Conservation (phyloP, 1,140 invertebrate genomes). For the Lepidurus arcticus region DNA sequence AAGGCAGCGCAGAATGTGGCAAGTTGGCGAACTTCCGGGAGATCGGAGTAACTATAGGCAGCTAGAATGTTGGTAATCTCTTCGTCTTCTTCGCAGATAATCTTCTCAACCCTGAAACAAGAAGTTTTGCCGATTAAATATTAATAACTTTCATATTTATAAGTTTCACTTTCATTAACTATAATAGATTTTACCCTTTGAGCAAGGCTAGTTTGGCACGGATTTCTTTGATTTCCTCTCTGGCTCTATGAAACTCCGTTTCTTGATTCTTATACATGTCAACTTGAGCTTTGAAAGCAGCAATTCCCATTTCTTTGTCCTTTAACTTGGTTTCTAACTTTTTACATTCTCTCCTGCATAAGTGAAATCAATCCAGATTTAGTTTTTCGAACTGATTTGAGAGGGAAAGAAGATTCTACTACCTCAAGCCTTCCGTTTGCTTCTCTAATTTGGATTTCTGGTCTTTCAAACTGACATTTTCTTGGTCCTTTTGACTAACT, state of each 20-base stretch:
- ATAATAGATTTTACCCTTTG: neutral
- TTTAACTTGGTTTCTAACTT: neutral
- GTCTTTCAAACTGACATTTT: neutral
- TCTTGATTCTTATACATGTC: neutral
- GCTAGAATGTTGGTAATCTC: neutral
- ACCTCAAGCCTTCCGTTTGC: neutral
- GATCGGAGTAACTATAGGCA: neutral
- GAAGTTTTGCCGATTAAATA: neutral
- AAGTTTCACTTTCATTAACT: no score
- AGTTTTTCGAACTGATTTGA: neutral
- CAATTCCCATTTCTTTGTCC: constrained; percentile 19
- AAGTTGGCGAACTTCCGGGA: neutral
- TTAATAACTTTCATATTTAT: no score
- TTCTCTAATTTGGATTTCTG: neutral
- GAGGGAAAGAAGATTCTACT: neutral
- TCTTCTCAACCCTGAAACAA: neutral
- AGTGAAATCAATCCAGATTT: neutral
- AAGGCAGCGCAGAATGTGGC: neutral
- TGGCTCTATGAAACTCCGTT: neutral
- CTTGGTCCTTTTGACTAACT: neutral
- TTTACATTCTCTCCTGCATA: neutral
- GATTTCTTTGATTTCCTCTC: neutral
- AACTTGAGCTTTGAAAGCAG: neutral
- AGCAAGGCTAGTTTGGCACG: neutral
- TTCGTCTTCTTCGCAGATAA: constrained; percentile 10